A percentile compares a stretch with the other conserved stretches of the same genome.
Evolutionary conservation across 23 tunicate species (phyloP).

Genomic region (Halocynthia roretzi): DNA sequence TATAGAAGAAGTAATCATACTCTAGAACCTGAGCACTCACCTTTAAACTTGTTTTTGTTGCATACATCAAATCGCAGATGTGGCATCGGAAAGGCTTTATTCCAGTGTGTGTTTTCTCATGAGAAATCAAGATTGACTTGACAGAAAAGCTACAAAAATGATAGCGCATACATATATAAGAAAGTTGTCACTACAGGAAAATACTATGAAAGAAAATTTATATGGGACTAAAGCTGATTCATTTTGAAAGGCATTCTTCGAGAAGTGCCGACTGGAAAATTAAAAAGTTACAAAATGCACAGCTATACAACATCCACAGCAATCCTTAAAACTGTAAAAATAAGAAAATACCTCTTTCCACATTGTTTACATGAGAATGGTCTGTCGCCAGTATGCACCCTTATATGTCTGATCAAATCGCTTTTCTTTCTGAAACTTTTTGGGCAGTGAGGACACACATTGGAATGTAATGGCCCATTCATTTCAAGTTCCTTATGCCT

Average conservation of each 20-base stretch:
- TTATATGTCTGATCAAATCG: conserved; percentile 68
- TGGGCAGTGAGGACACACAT: conserved; percentile 65
- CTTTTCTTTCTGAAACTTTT: conserved; percentile 75
- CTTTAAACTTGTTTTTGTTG: conserved; percentile 69
- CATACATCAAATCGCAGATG: conserved; percentile 76
- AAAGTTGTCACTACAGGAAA: not conserved
- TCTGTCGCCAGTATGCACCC: conserved; percentile 84
- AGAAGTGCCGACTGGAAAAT: not conserved
- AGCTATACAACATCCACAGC: not conserved
- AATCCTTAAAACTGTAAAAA: not conserved
- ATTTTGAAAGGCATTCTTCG: not conserved
- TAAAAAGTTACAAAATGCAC: no score
- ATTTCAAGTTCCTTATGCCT: conserved; percentile 53
- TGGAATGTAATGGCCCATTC: conserved; percentile 42
- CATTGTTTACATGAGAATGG: conserved; percentile 63
- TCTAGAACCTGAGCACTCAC: conserved; percentile 9
- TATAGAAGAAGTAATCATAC: not conserved
- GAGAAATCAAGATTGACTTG: conserved; percentile 50
- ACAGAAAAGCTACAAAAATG: conserved; percentile 45
- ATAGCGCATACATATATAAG: not conserved
- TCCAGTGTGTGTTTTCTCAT: conserved; percentile 45
- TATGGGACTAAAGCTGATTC: not conserved
- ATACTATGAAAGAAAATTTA: not conserved
- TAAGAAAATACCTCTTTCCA: conserved; percentile 50
- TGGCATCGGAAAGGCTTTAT: conserved; percentile 81